Conservation (phyloP, 2,113 vertebrate species). For the Naja naja region DNA sequence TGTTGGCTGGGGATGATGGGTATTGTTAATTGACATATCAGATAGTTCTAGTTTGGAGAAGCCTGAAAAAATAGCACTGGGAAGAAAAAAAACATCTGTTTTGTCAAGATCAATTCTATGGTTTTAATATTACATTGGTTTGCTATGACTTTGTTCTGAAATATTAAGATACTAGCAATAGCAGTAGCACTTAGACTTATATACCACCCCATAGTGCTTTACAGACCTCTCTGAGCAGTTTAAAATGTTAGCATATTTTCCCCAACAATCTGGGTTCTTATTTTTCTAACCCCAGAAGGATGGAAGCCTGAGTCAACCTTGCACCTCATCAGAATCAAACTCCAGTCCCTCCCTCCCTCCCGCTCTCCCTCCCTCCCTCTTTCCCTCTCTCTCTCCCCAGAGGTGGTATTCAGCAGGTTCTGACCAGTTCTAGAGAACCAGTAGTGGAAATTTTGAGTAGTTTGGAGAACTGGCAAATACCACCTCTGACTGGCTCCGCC, state of each 20-base stretch:
- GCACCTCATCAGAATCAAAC: too few relatives aligned
- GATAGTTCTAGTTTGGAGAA: neutral
- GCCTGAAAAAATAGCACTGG: neutral
- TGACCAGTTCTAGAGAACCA: too few relatives aligned
- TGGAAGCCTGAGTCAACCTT: too few relatives aligned
- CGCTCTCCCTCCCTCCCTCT: neutral
- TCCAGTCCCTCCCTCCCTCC: neutral
- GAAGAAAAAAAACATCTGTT: neutral
- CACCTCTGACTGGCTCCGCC: too few relatives aligned
- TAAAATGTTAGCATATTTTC: too few relatives aligned
- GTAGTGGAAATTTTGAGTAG: too few relatives aligned
- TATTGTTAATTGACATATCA: neutral
- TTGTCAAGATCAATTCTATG: neutral
- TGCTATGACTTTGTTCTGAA: neutral
- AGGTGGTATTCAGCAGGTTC: too few relatives aligned
- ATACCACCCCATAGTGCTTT: too few relatives aligned
- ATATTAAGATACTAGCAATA: neutral
- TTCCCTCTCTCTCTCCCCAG: neutral
- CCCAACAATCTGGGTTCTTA: too few relatives aligned
- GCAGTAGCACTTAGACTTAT: neutral
- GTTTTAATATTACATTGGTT: neutral
- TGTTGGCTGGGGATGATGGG: neutral
- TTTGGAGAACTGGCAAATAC: too few relatives aligned
- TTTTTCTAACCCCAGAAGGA: too few relatives aligned
- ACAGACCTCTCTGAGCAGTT: too few relatives aligned